Base-by-base conservation (phyloP, 2,888 invertebrate species). In the Acrobasis consociella region DNA sequence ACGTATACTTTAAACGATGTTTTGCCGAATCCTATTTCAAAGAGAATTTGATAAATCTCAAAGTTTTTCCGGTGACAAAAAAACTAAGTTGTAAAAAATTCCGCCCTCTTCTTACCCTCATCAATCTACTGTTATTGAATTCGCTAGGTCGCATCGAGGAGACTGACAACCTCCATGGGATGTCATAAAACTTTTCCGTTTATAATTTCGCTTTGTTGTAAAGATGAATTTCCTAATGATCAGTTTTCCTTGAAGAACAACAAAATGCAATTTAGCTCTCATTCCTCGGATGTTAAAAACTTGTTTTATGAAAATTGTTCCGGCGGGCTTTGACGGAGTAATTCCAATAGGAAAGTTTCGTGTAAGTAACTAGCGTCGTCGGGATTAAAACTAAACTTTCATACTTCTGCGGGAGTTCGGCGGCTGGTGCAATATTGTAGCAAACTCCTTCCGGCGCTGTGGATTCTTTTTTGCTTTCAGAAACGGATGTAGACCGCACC, bases 401-500 rank as follows among this genome's bases (percentile, higher is more conserved):
- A 65, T 66, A 65, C 53, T 62, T 67, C 62, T 56, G 8, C 15
- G n/a, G 64, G 65, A 67, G 64, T 69, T 68, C 61, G 59, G 69
- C 65, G 67, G 69, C 67, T 69, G 68, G 66, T 76, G 73, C 74
- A 76, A 77, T 76, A 74, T 74, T 73, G 74, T 73, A 73, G 69
- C 72, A 67, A 73, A 74, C 74, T 74, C 67, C 70, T 72, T 70
- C 76, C 77, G 74, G 71, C 72, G 73, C 76, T 78, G 76, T 77
- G 74, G 69, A 31, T 53, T 46, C 69, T 70, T 78, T 83, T 87
- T 85, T 86, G 78, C 72, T 76, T 74, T 68, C 62, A 69, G 74
- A 72, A 76, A 73, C 87, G 89, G 90, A 89, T 89, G 85, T 82
- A 73, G 76, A 77, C 75, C 78, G 87, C 91, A 91, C 91, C 91